phyloP scores from a whole-genome alignment of 2,888 invertebrate genomes.

The Ophion ellenae region DNA sequence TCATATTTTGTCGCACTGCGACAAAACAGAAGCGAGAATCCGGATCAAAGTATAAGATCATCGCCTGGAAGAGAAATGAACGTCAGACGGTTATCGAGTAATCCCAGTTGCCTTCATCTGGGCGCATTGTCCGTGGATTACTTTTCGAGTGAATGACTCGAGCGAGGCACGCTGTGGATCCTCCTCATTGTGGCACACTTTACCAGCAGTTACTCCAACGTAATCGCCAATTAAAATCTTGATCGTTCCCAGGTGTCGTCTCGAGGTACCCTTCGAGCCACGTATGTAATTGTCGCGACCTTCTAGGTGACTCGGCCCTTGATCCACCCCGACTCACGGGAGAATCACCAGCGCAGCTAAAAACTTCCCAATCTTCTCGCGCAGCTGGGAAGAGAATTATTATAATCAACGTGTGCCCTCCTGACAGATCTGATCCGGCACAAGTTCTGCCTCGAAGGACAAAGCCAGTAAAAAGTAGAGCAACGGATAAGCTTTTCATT shows the following conservation, averaged over 20 bases:
- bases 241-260: constrained; percentile 60
- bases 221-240: constrained; percentile 64
- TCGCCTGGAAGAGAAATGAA: neutral
- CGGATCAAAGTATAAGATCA: no score
- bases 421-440: constrained; percentile 33
- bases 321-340: neutral
- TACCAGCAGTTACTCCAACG: constrained; percentile 45
- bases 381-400: constrained; percentile 29
- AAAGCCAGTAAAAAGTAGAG: constrained; percentile 26
- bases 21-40: no score
- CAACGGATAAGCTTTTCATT: constrained; percentile 58
- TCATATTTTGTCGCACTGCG: no score
- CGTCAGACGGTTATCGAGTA: neutral
- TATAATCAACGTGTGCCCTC: constrained; percentile 49
- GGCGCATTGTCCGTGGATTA: neutral
- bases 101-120: no score
- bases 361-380: constrained; percentile 43
- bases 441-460: constrained; percentile 46
- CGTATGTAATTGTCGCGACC: constrained; percentile 57
- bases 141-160: constrained; percentile 28
- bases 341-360: constrained; percentile 1
- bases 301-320: constrained; percentile 22
- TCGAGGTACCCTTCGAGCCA: constrained; percentile 16
- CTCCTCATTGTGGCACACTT: constrained; percentile 44
- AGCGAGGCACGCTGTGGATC: constrained; percentile 13